Evolutionary conservation across 2,888 invertebrate species (phyloP).

Genomic region (Calameuta idolon): DNA sequence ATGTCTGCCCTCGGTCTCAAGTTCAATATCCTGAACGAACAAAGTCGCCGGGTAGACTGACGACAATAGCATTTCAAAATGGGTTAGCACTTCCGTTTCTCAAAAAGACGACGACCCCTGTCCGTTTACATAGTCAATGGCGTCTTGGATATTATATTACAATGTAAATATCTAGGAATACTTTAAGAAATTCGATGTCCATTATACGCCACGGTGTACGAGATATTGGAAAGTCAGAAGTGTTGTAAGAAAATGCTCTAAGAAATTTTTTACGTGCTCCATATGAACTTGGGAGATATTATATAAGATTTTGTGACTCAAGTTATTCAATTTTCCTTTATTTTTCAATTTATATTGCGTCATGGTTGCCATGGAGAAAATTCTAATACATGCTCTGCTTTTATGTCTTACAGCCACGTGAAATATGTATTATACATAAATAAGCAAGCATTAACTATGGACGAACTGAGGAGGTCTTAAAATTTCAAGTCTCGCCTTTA

Average conservation of each 20-base stretch:
- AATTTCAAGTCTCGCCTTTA: not conserved
- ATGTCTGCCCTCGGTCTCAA: conserved; percentile 7
- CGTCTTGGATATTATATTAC: not conserved
- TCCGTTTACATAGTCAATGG: not conserved
- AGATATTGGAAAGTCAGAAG: not conserved
- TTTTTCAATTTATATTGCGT: not conserved
- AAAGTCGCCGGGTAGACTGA: conserved; percentile 17
- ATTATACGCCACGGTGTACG: not conserved
- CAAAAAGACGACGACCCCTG: not conserved
- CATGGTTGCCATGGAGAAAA: not conserved
- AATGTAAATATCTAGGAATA: too few relatives aligned
- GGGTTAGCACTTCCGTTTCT: conserved; percentile 23
- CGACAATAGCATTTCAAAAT: conserved; percentile 27
- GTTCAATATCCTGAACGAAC: conserved; percentile 30
- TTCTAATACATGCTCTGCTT: not conserved
- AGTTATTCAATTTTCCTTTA: not conserved
- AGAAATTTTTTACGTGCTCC: not conserved
- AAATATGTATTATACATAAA: not conserved
- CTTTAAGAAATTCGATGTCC: not conserved
- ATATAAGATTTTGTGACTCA: too few relatives aligned
- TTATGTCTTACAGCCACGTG: not conserved
- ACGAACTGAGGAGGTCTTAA: not conserved
- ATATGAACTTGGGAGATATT: not conserved
- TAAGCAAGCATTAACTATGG: not conserved
- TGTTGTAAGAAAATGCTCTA: not conserved